Evolutionary conservation across 1,140 invertebrate species (phyloP), one percentile per base, ranked within the genome.

Genomic region (Coboldia fuscipes): DNA sequence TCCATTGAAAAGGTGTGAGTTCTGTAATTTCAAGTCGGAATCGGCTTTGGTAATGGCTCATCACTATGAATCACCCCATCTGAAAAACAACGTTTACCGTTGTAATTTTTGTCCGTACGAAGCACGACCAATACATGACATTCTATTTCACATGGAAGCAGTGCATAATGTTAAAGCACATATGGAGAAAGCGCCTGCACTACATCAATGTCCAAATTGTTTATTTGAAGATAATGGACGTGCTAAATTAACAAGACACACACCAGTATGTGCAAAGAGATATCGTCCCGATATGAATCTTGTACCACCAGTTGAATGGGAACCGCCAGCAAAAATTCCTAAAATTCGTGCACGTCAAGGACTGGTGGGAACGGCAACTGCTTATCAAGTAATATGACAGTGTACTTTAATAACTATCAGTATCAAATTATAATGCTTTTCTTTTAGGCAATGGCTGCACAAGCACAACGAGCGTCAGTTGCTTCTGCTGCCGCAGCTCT

Each of bases 181-280:
- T 38, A 56, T 93, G 24, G 83, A 90, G 43, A 66, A 80, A 35
- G 82, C 84, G 7, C 73, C 79, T 21, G 72, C 80, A 0, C 82
- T 81, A 50, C 88, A 89, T 57, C 83, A 92, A 45, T 96, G 89
- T 55, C 73, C 82, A 0, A 82, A 88, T 47, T 96, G 90, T 64
- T 77, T 83, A 1, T 94, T 90, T 48, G 89, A 94, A 52, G 84
- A 90, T 45, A 89, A 88, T 49, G 79, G 83, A 36, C 93, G 92
- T 56, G 78, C 80, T n/a, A 90, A 92, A 60, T 57, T 93, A 33
- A 83, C 75, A 0, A 64, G 85, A 13, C 90, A 94, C 61, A 65
- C 80, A 38, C 64, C 79, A n/a, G 74, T 83, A 3, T 96, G 90
- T 59, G 65, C 71, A 13, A 89, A 89, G 56, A 85, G 86, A 52